Evolutionary conservation across 1,140 invertebrate genomes (phyloP).

Genomic region (Diachasmimorpha longicaudata): DNA sequence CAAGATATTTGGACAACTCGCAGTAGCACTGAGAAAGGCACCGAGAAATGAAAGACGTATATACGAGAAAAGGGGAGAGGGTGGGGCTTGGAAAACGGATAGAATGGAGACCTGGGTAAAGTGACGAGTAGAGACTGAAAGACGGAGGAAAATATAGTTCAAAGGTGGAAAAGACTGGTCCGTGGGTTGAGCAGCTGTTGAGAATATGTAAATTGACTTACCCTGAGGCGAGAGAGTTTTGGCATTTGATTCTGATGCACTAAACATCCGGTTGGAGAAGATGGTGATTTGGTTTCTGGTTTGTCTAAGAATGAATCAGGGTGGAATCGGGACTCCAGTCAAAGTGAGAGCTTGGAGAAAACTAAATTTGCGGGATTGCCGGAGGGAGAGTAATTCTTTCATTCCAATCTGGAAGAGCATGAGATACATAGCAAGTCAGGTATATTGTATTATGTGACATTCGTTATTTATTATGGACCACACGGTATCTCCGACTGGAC

Average conservation of each 20-base stretch:
- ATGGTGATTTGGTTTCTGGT: neutral
- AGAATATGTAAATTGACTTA: constrained; percentile 18
- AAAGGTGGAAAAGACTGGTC: neutral
- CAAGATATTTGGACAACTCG: too few relatives aligned
- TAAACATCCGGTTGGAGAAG: neutral
- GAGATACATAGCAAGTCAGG: too few relatives aligned
- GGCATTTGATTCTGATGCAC: neutral
- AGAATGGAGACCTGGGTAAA: neutral
- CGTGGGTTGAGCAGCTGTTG: neutral
- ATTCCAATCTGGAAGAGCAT: too few relatives aligned
- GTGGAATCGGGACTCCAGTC: neutral
- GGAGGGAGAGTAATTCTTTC: too few relatives aligned
- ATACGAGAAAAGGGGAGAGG: too few relatives aligned
- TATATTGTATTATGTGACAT: too few relatives aligned
- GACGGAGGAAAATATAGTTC: neutral
- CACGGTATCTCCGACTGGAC: too few relatives aligned
- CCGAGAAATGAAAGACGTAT: too few relatives aligned
- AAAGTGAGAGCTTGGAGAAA: too few relatives aligned
- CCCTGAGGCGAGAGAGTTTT: neutral
- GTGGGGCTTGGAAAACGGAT: neutral
- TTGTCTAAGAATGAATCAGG: neutral
- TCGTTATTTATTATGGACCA: too few relatives aligned
- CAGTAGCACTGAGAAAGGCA: too few relatives aligned
- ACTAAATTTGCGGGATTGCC: too few relatives aligned
- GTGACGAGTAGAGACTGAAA: neutral